Conservation (phyloP, 2,888 invertebrate genomes). For the Trimorus sp. region DNA sequence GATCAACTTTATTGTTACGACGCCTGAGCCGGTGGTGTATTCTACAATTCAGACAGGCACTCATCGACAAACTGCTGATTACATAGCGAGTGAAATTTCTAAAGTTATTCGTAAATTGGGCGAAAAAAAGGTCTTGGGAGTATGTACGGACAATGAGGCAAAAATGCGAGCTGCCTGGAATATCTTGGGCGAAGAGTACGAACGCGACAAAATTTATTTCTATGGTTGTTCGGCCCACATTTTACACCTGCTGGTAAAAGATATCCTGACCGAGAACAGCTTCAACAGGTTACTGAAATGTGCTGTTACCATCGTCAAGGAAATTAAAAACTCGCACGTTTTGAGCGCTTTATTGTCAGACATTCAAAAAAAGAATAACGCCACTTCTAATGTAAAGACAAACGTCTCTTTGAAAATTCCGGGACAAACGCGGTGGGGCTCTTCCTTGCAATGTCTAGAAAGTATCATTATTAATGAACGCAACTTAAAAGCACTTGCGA, state of each 20-base stretch:
- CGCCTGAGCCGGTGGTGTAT: slow-evolving; percentile 71
- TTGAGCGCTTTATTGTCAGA: slow-evolving; percentile 62
- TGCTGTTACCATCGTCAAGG: slow-evolving; percentile 66
- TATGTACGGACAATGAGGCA: slow-evolving; percentile 71
- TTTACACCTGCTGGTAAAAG: slow-evolving; percentile 68
- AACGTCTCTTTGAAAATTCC: slow-evolving; percentile 61
- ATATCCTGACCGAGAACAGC: slow-evolving; percentile 60
- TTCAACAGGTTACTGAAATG: slow-evolving; percentile 58
- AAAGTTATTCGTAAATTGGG: slow-evolving; percentile 66
- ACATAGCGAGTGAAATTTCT: slow-evolving; percentile 65
- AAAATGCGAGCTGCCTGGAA: slow-evolving; percentile 64
- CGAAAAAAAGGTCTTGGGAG: slow-evolving; percentile 39
- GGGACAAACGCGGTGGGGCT: slow-evolving; percentile 66
- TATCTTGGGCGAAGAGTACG: slow-evolving; percentile 67
- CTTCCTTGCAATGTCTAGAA: slow-evolving; percentile 66
- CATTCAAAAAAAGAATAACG: slow-evolving; percentile 50
- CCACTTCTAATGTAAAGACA: background rate
- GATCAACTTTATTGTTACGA: slow-evolving; percentile 70
- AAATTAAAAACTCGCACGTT: slow-evolving; percentile 68
- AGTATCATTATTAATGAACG: slow-evolving; percentile 67
- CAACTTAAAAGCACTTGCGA: slow-evolving; percentile 67
- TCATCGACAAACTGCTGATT: slow-evolving; percentile 68
- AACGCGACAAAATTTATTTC: slow-evolving; percentile 66
- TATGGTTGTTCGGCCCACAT: slow-evolving; percentile 66
- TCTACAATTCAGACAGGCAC: slow-evolving; percentile 66